Conservation (phyloP, 2,113 vertebrate species). For the Desmodus rotundus region DNA sequence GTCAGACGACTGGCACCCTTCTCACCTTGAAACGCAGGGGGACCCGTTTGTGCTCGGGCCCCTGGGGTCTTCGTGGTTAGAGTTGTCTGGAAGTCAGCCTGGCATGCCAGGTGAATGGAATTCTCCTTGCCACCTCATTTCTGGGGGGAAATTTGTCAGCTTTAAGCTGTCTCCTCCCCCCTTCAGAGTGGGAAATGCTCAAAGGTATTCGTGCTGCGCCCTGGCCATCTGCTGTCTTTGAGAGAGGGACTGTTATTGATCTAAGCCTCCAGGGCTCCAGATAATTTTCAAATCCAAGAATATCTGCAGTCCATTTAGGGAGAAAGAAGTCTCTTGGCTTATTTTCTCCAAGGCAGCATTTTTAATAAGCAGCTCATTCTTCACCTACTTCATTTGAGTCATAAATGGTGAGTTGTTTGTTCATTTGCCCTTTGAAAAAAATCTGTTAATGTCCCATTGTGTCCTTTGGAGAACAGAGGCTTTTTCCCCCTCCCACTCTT, state of each 20-base stretch:
- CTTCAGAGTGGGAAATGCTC: constrained; percentile 45
- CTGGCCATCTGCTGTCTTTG: constrained; percentile 75
- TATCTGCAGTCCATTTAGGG: constrained; percentile 73
- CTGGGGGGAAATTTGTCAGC: constrained; percentile 41
- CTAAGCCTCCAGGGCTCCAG: constrained; percentile 70
- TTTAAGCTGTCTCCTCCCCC: constrained; percentile 26
- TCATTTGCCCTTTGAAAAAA: constrained; percentile 73
- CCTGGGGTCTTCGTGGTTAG: background rate
- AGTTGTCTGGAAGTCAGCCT: background rate
- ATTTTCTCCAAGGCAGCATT: constrained; percentile 66
- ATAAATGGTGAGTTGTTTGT: constrained; percentile 72
- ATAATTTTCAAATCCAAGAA: constrained; percentile 78
- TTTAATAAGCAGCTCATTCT: constrained; percentile 72
- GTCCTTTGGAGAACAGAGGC: constrained; percentile 64
- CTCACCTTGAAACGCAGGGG: background rate
- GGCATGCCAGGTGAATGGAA: background rate
- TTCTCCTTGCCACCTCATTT: background rate
- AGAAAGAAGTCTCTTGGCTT: constrained; percentile 74
- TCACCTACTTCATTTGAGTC: constrained; percentile 55
- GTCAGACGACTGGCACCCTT: background rate
- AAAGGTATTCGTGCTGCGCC: constrained; percentile 62
- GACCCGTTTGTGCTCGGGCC: background rate
- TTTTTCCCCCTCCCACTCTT: constrained; percentile 55
- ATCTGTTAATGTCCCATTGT: constrained; percentile 67
- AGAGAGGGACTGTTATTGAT: constrained; percentile 70